Percentiles rank a stretch among this genome's conserved stretches.
Conservation (phyloP, 2,888 invertebrate genomes). For the Monopis laevigella region DNA sequence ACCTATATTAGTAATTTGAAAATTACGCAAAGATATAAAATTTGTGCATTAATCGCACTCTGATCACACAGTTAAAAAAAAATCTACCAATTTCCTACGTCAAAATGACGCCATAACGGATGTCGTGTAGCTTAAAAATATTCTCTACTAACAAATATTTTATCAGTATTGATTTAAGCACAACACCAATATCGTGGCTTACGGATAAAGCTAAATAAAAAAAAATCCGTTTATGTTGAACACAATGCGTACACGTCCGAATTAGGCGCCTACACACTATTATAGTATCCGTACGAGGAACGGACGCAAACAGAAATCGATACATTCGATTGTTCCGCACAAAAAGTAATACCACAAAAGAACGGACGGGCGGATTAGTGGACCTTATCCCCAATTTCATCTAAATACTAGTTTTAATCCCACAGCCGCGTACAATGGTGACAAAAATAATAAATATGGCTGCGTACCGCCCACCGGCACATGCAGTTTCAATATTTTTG, state of each 20-base stretch:
- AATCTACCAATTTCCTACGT: no score
- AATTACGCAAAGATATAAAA: no score
- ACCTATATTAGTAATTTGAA: no score
- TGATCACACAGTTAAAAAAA: no score
- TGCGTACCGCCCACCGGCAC: slow-evolving; percentile 30
- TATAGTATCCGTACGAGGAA: not conserved
- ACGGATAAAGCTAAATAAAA: not conserved
- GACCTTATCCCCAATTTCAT: slow-evolving; percentile 64
- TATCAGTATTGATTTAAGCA: no score
- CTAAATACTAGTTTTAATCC: slow-evolving; percentile 63
- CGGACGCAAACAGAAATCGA: slow-evolving; percentile 8
- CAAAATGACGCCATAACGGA: no score
- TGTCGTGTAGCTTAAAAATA: no score
- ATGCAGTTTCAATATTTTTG: slow-evolving; percentile 52
- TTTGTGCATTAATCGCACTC: no score
- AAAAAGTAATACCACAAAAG: slow-evolving; percentile 27
- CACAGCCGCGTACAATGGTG: slow-evolving; percentile 45
- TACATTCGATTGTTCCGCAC: slow-evolving; percentile 7
- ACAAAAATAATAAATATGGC: slow-evolving; percentile 66
- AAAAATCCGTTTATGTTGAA: not conserved
- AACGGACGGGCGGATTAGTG: slow-evolving; percentile 50
- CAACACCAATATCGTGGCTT: not conserved
- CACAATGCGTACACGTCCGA: not conserved
- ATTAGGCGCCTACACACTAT: slow-evolving; percentile 10
- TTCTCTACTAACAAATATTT: no score